Base-by-base conservation (phyloP, 2,888 invertebrate genomes). In the Morpho helenor region DNA sequence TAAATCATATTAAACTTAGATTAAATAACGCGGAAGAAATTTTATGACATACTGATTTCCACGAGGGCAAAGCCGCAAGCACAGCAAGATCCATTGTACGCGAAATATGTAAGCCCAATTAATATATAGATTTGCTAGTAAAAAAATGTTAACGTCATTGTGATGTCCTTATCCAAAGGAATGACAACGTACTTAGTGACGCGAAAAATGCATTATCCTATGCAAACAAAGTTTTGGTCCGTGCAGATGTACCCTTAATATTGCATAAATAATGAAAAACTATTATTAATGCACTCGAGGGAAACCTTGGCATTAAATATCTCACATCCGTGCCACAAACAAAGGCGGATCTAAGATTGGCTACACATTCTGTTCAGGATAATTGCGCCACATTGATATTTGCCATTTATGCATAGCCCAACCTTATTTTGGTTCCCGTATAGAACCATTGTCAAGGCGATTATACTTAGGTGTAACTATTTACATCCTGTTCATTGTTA, bases 301-400 rank as follows among this genome's bases (percentile, higher is more conserved):
- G 48, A 23, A 54, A 54, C 54, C 54, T 54, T 54, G 54, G 54
- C 54, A 54, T 54, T 54, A 54, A 54, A 48, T 54, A 54, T 48
- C 48, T 48, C 23, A 54, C 54, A 54, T 54, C 54, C 54, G 54
- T 54, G 54, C 54, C 42, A 22, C 54, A 42, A 54, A 41, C 53
- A 40, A 47, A 54, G 41, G 54, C 54, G 54, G 54, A 54, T 54
- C 54, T 54, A 41, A 48, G 54, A 54, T 48, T 54, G 41, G 48
- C 48, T 54, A 23, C 22, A 51, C 47, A 53, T 47, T 41, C 46
- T 47, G 54, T 23, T 47, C 54, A 42, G 47, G 41, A 23, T 22
- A 23, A 48, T 48, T 54, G 40, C 54, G 45, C 52, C 44, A 52
- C 45, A 45, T 10, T 45, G 16, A 54, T 48, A 48, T 42, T 54